Evolutionary conservation across 2,888 invertebrate species (phyloP).

Genomic region (Leucoma salicis): DNA sequence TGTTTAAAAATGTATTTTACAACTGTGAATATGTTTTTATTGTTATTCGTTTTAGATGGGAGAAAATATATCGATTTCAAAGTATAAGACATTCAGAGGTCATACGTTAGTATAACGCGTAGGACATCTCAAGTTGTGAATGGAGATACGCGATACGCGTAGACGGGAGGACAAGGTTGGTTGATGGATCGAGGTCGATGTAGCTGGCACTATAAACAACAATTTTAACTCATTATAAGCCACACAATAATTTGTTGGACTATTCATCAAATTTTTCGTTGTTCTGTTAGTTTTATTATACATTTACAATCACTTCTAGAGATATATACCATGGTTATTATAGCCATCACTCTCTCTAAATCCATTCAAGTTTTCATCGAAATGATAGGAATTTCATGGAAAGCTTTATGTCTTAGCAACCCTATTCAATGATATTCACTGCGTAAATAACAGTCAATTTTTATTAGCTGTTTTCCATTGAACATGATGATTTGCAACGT

Average conservation of each 20-base stretch:
- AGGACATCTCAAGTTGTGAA: slow-evolving; percentile 27
- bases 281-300: slow-evolving; percentile 20
- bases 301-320: slow-evolving; percentile 12
- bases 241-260: slow-evolving; percentile 29
- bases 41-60: too few relatives aligned
- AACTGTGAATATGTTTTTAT: too few relatives aligned
- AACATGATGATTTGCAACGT: slow-evolving; percentile 16
- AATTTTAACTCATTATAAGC: slow-evolving; percentile 23
- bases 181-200: slow-evolving; percentile 31
- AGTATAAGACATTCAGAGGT: not conserved
- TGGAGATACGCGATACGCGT: slow-evolving; percentile 19
- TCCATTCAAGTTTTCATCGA: slow-evolving; percentile 10
- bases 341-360: slow-evolving; percentile 5
- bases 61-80: too few relatives aligned
- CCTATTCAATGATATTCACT: slow-evolving; percentile 11
- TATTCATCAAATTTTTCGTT: slow-evolving; percentile 27
- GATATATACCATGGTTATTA: slow-evolving; percentile 10
- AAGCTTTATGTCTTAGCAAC: slow-evolving; percentile 13
- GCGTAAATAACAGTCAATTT: slow-evolving; percentile 22
- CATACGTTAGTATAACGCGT: slow-evolving; percentile 2
- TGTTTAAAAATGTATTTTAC: too few relatives aligned
- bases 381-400: not conserved
- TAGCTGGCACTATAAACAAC: slow-evolving; percentile 19
- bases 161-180: slow-evolving; percentile 27
- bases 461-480: slow-evolving; percentile 16